Evolutionary conservation across 1,140 invertebrate species (phyloP), one percentile per base, ranked within the genome.

Genomic region (Heliothis subflexa): DNA sequence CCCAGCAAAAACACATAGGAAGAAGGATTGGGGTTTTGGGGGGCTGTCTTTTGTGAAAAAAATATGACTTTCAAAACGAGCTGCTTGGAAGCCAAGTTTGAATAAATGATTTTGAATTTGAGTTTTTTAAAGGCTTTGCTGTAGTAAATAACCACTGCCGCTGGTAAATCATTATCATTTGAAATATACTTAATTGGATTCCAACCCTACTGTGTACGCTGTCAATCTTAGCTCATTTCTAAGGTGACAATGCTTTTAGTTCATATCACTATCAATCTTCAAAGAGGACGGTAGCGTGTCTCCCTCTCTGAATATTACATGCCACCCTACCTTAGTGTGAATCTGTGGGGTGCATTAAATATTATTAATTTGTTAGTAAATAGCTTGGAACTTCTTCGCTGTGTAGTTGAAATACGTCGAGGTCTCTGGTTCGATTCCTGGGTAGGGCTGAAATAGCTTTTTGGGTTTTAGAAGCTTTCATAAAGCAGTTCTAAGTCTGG

Each of bases 261-360:
- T 62, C n/a, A 18, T 33, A 61, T 61, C 59, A 33, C n/a, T 25
- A 61, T 61, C 25, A 61, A 33, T 61, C 59, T 64, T 64, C 61
- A 40, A 62, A 64, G 61, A 45, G 33, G 12, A 45, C 33, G 28
- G 33, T 62, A 16, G 16, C 13, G 28, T 25, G 7, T 28, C 12
- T 28, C 61, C 61, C 28, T 45, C 45, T 14, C 18, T 28, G 33
- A 45, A 45, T 18, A 10, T 21, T 11, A 55, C n/a, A 18, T 2
- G 33, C 18, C 40, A 49, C 62, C 40, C 62, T 66, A 47, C 45
- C n/a, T 45, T 64, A 18, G 40, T 18, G 16, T 47, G 62, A 47
- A 66, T 59, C 21, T 13, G 62, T 21, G 40, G 62, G 62, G 62
- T 66, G 16, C 62, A 66, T 66, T 40, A 66, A 66, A 66, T 66